Evolutionary conservation across 2,888 invertebrate species (phyloP), one percentile per base, ranked within the genome.

Genomic region (Hylaea fasciaria): DNA sequence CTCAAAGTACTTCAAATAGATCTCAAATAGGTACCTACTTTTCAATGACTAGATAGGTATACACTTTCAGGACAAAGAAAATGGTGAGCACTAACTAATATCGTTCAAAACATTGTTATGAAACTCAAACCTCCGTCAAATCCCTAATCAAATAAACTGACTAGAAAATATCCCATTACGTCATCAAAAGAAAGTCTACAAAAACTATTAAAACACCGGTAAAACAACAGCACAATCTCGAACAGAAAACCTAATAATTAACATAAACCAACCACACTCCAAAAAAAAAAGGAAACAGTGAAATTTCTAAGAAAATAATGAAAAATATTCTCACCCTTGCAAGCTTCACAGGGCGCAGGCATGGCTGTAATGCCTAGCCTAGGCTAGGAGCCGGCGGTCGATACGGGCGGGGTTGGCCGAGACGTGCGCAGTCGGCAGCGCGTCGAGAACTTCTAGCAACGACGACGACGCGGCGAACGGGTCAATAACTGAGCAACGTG

Each of bases 301-400:
- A 51, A 47, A 40, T 35, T 41, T 28, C 45, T 10, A 32, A 39
- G 48, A 51, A 40, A 52, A 17, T 12, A 4, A 28, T n/a, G 2
- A 41, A 37, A 29, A 28, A 41, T 11, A 44, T 5, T 47, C 79
- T 83, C 77, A 92, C 91, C 86, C 84, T 90, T 90, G 65, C 90
- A 91, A 62, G 88, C 83, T 60, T 91, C 91, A 64, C 91, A 91
- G 63, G 91, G 91, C 28, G 89, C 88, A 72, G 91, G 91, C 91
- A 91, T 87, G 67, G 76, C 73, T 72, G 68, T 11, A 57, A 40
- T 46, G 68, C 71, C 66, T 77, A 67, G 78, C 65, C 70, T 74
- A 75, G 74, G 73, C 78, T 72, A 73, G 70, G 70, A 69, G 56
- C 0, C 40, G 8, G 37, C 28, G 54, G 45, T 62, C 56, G 56